Evolutionary conservation across 2,888 invertebrate species (phyloP).

Genomic region (Drosophila ezoana): DNA sequence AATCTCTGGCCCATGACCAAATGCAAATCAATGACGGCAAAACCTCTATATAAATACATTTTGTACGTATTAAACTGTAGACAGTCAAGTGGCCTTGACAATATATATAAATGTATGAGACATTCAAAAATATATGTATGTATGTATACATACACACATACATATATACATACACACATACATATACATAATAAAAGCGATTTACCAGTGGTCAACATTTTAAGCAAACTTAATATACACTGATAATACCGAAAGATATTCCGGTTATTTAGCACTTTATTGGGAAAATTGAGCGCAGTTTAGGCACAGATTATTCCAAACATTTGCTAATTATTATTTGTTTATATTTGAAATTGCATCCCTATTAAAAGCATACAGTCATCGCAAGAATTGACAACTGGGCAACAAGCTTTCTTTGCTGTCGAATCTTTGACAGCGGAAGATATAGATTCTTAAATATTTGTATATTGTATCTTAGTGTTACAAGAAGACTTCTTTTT

Average conservation of each 20-base stretch:
- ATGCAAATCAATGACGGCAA: slow-evolving; percentile 61
- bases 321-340: too few relatives aligned
- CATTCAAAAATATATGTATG: slow-evolving; percentile 16
- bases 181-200: neutral
- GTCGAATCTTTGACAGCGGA: too few relatives aligned
- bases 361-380: too few relatives aligned
- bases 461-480: too few relatives aligned
- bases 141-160: slow-evolving; percentile 7
- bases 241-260: slow-evolving; percentile 3
- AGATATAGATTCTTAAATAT: too few relatives aligned
- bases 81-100: slow-evolving; percentile 45
- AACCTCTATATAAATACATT: slow-evolving; percentile 55
- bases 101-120: slow-evolving; percentile 37
- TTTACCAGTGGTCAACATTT: neutral
- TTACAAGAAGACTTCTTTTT: too few relatives aligned
- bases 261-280: neutral
- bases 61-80: slow-evolving; percentile 45
- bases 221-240: slow-evolving; percentile 1
- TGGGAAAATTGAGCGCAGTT: too few relatives aligned
- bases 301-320: too few relatives aligned
- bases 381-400: too few relatives aligned
- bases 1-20: slow-evolving; percentile 54
- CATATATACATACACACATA: slow-evolving; percentile 5
- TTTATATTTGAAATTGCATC: too few relatives aligned
- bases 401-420: too few relatives aligned